These are phyloP conservation scores for Hirtodrosophila confusa DNA, from an alignment of 2,888 invertebrate species.

Conservation along the genomic window DNA sequence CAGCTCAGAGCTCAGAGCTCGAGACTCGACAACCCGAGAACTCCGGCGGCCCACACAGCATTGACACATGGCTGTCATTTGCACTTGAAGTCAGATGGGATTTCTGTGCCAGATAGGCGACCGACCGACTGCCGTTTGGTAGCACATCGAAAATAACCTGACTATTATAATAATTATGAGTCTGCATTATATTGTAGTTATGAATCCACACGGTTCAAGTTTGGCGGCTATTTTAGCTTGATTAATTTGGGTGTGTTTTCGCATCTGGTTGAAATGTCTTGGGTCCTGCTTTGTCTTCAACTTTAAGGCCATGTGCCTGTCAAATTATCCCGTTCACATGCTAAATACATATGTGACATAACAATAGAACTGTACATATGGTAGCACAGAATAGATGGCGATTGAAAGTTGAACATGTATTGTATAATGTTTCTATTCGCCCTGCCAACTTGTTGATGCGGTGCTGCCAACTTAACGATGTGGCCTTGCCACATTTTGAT, in stretches of 20 bases:
- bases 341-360: too few species aligned
- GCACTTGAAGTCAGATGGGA: slow-evolving; percentile 45
- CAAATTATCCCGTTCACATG: too few species aligned
- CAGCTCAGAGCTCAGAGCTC: slow-evolving; percentile 6
- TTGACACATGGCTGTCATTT: slow-evolving; percentile 65
- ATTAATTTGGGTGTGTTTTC: slow-evolving; percentile 25
- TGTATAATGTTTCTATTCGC: too few species aligned
- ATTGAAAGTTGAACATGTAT: too few species aligned
- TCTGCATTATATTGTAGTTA: slow-evolving; percentile 15
- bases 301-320: too few species aligned
- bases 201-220: slow-evolving; percentile 33
- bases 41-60: slow-evolving; percentile 56
- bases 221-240: slow-evolving; percentile 11
- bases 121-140: slow-evolving; percentile 52
- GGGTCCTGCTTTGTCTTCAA: too few species aligned
- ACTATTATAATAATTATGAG: slow-evolving; percentile 39
- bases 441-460: too few species aligned
- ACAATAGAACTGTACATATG: too few species aligned
- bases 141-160: slow-evolving; percentile 56
- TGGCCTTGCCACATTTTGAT: too few species aligned
- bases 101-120: slow-evolving; percentile 38
- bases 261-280: background rate
- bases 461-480: too few species aligned
- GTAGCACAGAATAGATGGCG: too few species aligned
- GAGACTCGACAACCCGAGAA: slow-evolving; percentile 4